Evolutionary conservation across 2,888 invertebrate species (phyloP), one percentile per base, ranked within the genome.

Genomic region (Pollenia griseotomentosa): DNA sequence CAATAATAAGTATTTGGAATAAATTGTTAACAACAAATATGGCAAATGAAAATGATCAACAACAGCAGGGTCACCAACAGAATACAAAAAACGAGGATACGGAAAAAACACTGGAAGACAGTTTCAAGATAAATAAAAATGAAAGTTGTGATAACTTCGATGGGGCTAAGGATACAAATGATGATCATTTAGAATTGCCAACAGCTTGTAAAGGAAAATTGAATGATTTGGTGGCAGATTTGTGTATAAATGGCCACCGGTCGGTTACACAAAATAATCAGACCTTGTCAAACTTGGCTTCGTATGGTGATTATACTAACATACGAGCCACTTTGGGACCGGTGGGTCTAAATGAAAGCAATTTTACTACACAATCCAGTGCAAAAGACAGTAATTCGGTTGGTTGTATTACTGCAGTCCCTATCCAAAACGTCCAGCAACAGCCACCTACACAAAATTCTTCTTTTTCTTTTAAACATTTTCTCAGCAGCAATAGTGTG

Each of bases 391-490:
- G 42, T 19, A 77, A 82, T 74, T 12, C 53, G 9, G 33, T 14
- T 11, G 14, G n/a, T 48, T 23, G 75, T 11, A 33, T 14, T 19
- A n/a, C 40, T 16, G 10, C 19, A 23, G 73, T 81, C 14, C 46
- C 77, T 33, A 48, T 77, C 33, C 85, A 79, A 81, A 86, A 78
- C 79, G 71, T 78, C 73, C 86, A 75, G 61, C 81, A 77, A 55
- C 75, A 79, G 44, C 82, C 88, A 44, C 89, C 88, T n/a, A 89
- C 89, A 48, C 89, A 96, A 89, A 96, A 96, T 93, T 96, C 97
- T 12, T 90, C 91, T 4, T 97, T 97, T 93, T 97, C 97, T 79
- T 97, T 97, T 90, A 96, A 97, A 92, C 97, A 97, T 92, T 97
- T 97, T 92, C 93, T 97, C 89, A 96, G 96, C 91, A 95, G 96